A percentile compares a stretch with the other conserved stretches of the same genome.
These are phyloP conservation scores for Drosophila koepferae DNA, from an alignment of 2,888 invertebrate species.

Conservation along the genomic window DNA sequence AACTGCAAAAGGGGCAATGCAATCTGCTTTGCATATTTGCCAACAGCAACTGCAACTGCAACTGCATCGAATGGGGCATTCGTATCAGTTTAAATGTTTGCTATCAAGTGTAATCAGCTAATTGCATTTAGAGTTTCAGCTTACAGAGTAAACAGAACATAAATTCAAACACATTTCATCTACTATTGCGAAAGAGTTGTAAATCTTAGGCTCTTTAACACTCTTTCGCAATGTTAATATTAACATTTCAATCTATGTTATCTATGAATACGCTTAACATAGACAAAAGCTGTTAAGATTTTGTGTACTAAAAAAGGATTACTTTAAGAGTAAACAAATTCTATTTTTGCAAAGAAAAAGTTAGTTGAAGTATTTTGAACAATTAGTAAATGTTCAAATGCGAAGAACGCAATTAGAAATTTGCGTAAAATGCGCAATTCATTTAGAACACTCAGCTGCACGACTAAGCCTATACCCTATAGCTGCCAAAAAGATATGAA, in stretches of 20 bases:
- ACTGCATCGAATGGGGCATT: constrained; percentile 20
- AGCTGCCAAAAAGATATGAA: neutral
- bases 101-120: constrained; percentile 26
- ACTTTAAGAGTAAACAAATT: neutral
- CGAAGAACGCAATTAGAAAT: constrained; percentile 33
- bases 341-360: neutral
- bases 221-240: neutral
- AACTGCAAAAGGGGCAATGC: constrained; percentile 33
- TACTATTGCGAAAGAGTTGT: neutral
- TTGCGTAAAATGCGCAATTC: constrained; percentile 61
- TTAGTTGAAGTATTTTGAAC: constrained; percentile 1
- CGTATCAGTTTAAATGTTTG: constrained; percentile 21
- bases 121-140: constrained; percentile 13
- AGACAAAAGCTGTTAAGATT: neutral
- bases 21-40: constrained; percentile 58
- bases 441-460: constrained; percentile 6
- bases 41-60: constrained; percentile 13
- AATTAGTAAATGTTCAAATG: constrained; percentile 37
- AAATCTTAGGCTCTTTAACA: neutral
- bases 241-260: neutral
- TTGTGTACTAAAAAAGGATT: neutral
- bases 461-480: constrained; percentile 18
- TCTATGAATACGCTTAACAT: neutral
- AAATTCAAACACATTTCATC: constrained; percentile 11
- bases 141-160: neutral